Evolutionary conservation across 37 sponge, comb jelly and placozoan species (phyloP).

Genomic region (Tethya wilhelma): DNA sequence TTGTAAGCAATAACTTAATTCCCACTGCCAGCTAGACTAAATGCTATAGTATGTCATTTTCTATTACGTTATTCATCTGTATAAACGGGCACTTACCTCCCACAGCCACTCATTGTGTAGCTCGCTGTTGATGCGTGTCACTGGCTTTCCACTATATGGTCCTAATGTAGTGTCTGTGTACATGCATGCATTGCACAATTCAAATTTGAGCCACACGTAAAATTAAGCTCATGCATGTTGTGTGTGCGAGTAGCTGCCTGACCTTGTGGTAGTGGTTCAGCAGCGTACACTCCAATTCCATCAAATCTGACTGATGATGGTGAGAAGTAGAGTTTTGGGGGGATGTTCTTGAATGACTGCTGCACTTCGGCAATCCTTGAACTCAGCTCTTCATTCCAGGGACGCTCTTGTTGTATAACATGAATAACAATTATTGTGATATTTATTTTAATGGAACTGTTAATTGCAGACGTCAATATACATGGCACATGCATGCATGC

Average conservation of each 20-base stretch:
- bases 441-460: too few species aligned
- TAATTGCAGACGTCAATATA: neutral
- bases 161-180: slow-evolving; percentile 52
- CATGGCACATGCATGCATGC: too few species aligned
- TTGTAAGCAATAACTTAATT: too few species aligned
- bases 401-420: too few species aligned
- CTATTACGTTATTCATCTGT: neutral
- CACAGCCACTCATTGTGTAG: slow-evolving; percentile 50
- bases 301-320: slow-evolving; percentile 50
- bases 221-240: too few species aligned
- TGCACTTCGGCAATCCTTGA: slow-evolving; percentile 31
- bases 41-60: neutral
- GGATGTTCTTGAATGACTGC: slow-evolving; percentile 50
- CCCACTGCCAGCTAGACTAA: too few species aligned
- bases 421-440: too few species aligned
- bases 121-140: slow-evolving; percentile 6
- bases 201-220: too few species aligned
- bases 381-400: slow-evolving; percentile 42
- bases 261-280: slow-evolving; percentile 60
- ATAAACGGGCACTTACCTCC: slow-evolving; percentile 43
- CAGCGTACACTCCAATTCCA: slow-evolving; percentile 50
- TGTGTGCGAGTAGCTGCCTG: too few species aligned
- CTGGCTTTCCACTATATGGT: slow-evolving; percentile 49
- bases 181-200: neutral
- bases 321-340: slow-evolving; percentile 46